Conservation (phyloP, 2,888 invertebrate genomes). For the Tetramorium bicarinatum region DNA sequence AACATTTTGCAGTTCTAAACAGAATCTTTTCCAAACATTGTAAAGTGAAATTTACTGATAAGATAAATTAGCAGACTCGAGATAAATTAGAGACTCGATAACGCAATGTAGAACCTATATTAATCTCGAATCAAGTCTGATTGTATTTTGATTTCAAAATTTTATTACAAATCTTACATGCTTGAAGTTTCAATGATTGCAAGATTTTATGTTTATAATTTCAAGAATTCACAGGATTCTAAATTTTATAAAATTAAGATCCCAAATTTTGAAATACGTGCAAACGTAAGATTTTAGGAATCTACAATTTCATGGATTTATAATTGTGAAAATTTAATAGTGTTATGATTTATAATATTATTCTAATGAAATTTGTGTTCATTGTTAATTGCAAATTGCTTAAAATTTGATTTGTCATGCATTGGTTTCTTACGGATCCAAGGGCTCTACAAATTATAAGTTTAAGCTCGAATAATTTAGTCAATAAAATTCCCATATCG, state of each 20-base stretch:
- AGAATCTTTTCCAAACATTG: background rate
- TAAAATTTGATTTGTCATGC: background rate
- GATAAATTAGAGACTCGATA: background rate
- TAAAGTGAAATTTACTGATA: slow-evolving; percentile 17
- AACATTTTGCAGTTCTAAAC: background rate
- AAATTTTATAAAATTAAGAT: background rate
- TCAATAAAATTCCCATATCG: slow-evolving; percentile 27
- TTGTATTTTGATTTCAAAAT: background rate
- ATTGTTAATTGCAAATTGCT: background rate
- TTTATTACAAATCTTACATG: background rate
- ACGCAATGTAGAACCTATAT: background rate
- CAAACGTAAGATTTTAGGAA: background rate
- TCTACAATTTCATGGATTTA: background rate
- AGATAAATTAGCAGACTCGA: slow-evolving; percentile 6
- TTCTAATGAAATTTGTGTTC: background rate
- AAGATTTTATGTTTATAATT: slow-evolving; percentile 1
- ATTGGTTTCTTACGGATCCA: background rate
- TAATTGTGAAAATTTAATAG: background rate
- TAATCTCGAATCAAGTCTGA: background rate
- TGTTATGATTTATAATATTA: background rate
- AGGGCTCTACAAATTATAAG: background rate
- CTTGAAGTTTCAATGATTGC: background rate
- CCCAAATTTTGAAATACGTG: background rate
- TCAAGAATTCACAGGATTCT: background rate
- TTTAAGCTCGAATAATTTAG: slow-evolving; percentile 21